phyloP scores from a whole-genome alignment of 30 jellyfish, hydroid and myxozoan species.

The Catostylus mosaicus region DNA sequence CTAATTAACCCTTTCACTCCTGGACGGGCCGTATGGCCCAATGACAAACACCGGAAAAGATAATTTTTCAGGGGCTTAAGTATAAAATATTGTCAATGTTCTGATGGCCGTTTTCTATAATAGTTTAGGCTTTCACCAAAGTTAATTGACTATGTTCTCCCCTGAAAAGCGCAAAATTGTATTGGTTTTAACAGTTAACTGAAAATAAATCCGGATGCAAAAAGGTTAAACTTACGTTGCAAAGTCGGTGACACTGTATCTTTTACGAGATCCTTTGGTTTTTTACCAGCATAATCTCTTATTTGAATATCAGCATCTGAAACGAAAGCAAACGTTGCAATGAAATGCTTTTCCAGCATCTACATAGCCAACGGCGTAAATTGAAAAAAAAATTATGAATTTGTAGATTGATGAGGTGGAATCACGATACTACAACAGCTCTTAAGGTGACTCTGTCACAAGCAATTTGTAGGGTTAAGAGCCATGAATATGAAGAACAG shows the following conservation, averaged over 20 bases:
- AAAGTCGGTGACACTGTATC: conserved; percentile 86
- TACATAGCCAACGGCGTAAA: too few relatives aligned
- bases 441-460: neutral
- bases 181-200: too few relatives aligned
- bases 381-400: too few relatives aligned
- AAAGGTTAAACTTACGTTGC: conserved; percentile 83
- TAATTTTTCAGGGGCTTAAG: neutral
- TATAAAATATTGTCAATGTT: neutral
- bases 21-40: too few relatives aligned
- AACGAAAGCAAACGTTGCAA: neutral
- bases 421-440: neutral
- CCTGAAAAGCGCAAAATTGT: too few relatives aligned
- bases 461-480: too few relatives aligned
- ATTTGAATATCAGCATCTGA: conserved; percentile 78
- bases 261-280: conserved; percentile 91
- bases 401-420: neutral
- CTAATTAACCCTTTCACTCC: too few relatives aligned
- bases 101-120: neutral
- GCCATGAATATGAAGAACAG: too few relatives aligned
- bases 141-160: too few relatives aligned
- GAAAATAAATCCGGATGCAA: too few relatives aligned
- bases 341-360: too few relatives aligned
- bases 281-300: conserved; percentile 91
- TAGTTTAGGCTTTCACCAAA: neutral
- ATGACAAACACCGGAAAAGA: neutral